Evolutionary conservation across 2,888 invertebrate genomes (phyloP).

Genomic region (Hymenopus coronatus): DNA sequence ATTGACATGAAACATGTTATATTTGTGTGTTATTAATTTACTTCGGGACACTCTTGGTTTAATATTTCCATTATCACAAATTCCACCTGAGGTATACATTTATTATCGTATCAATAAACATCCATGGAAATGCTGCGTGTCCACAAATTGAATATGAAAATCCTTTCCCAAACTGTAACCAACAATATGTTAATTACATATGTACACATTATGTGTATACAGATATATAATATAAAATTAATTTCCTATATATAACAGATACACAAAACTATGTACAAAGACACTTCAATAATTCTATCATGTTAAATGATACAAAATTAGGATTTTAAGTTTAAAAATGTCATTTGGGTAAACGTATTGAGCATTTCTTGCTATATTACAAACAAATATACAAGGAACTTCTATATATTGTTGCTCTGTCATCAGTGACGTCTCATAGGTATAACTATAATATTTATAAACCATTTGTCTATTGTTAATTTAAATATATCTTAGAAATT

Average conservation of each 20-base stretch:
- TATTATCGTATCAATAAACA: neutral
- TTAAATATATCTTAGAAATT: too few species aligned
- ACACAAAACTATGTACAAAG: neutral
- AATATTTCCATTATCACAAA: neutral
- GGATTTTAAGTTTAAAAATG: neutral
- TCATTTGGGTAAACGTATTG: neutral
- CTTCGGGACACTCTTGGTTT: neutral
- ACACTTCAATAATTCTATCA: neutral
- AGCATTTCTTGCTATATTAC: neutral
- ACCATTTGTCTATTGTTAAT: too few species aligned
- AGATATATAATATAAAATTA: neutral
- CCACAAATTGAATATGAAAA: too few species aligned
- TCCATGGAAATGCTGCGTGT: neutral
- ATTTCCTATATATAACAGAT: neutral
- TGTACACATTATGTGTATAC: neutral
- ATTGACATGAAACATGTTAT: neutral
- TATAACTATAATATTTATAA: too few species aligned
- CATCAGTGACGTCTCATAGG: neutral
- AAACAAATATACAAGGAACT: conserved; percentile 1
- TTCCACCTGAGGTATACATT: neutral
- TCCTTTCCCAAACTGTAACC: neutral
- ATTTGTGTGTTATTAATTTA: neutral
- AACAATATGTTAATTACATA: too few species aligned
- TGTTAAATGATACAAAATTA: neutral
- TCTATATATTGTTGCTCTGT: conserved; percentile 1